A percentile compares a stretch with the other conserved stretches of the same genome.
Evolutionary conservation across 2,113 vertebrate genomes (phyloP).

Genomic region (Hippocampus mohnikei): DNA sequence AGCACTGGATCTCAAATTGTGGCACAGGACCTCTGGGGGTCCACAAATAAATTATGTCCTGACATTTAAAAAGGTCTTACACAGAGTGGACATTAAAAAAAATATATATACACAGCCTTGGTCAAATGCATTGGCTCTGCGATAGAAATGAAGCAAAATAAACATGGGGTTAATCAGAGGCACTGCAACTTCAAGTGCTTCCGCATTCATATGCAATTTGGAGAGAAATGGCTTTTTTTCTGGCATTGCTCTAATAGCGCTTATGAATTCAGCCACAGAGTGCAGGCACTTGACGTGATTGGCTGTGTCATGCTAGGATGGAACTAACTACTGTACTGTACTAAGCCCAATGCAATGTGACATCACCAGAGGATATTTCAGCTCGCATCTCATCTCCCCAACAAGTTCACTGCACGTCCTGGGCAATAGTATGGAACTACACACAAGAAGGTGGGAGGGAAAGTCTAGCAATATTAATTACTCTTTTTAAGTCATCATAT

Average conservation of each 20-base stretch:
- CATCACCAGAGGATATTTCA: conserved; percentile 4
- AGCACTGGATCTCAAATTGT: background rate
- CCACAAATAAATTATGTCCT: too few relatives aligned
- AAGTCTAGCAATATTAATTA: background rate
- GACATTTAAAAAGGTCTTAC: too few relatives aligned
- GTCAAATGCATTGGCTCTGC: too few relatives aligned
- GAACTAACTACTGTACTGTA: background rate
- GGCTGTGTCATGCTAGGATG: background rate
- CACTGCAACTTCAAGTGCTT: too few relatives aligned
- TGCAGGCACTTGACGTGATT: background rate
- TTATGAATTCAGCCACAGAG: too few relatives aligned
- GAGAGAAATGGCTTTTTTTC: too few relatives aligned
- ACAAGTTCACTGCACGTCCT: background rate
- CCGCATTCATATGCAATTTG: too few relatives aligned
- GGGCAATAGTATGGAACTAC: background rate
- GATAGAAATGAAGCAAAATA: too few relatives aligned
- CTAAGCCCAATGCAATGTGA: conserved; percentile 1
- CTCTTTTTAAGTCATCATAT: background rate
- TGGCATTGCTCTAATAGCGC: too few relatives aligned
- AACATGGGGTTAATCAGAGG: too few relatives aligned
- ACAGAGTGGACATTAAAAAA: too few relatives aligned
- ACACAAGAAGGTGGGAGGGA: background rate
- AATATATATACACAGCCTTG: too few relatives aligned
- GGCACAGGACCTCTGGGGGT: background rate
- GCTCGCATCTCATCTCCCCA: background rate